Evolutionary conservation across 1,140 invertebrate species (phyloP), one percentile per base, ranked within the genome.

Genomic region (Atta texana): DNA sequence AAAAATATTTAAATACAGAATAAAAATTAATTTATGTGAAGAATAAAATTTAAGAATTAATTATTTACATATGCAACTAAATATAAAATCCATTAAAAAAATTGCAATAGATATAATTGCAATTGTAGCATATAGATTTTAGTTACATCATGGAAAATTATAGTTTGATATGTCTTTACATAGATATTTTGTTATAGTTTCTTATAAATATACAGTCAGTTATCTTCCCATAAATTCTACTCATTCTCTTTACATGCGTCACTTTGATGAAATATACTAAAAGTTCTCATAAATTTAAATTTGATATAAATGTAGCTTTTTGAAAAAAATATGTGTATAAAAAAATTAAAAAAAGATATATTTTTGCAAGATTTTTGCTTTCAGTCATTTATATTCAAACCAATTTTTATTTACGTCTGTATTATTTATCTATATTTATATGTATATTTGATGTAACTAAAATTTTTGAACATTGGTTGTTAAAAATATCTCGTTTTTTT

Each of bases 261-360:
- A 18, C 5, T 31, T 66, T 51, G 51, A 28, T 31, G 14, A 34
- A 66, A 78, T 24, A 24, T 16, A 14, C 5, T 53, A 68, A 31
- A 64, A 78, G 0, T 68, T 68, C 7, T 34, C 28, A 21, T 21
- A 80, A 80, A 34, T 80, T 51, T 80, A 21, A 68, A 53, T 53
- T 78, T 80, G 18, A 66, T n/a, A 63, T n/a, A 44, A 14, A 76
- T 31, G 34, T 31, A 64, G 10, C 4, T 28, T 44, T 44, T 61
- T 28, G 3, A 12, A 76, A 61, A 61, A 74, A 39, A 76, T 18
- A 68, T 69, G 49, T 51, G 4, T 16, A 16, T 51, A 16, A 51
- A 51, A 24, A 51, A 51, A 51, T 2, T 51, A 44, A 44, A 44
- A 44, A 44, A 44, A 44, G 10, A 44, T 51, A 51, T 51, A 28